Evolutionary conservation across 2,113 vertebrate genomes (phyloP), one percentile per base, ranked within the genome.

Genomic region (Probosciger aterrimus): DNA sequence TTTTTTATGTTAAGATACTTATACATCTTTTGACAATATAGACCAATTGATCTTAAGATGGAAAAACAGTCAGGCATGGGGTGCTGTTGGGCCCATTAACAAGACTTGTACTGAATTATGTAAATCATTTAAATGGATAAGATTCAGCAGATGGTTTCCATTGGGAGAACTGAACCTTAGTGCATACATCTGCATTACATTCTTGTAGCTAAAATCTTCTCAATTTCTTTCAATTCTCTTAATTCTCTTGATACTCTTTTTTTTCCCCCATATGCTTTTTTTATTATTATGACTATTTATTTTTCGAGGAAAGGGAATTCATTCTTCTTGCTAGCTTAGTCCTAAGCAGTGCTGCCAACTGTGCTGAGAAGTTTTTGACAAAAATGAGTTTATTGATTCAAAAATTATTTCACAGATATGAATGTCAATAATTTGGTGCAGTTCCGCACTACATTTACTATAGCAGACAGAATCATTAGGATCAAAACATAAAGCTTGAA

Each of bases 101-200:
- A 88, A 82, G 19, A 28, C 68, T 70, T 73, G 55, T 46, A 59
- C 62, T 64, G 46, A 90, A 89, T 93, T 90, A 68, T 49, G 49
- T 89, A 93, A 95, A 92, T 83, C 24, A 76, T 68, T 86, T 92
- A 88, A 95, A 96, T 50, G 52, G 53, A 92, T 90, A 64, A 93
- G 70, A 60, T 78, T 67, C 43, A 84, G 33, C 79, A 94, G 65
- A 86, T 84, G 77, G 83, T 46, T 95, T 86, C 44, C 71, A 91
- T 7, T 67, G 63, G 57, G 33, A 92, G 50, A 88, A 67, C 64
- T 67, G 57, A 93, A 94, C 47, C n/a, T 71, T 57, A 64, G 27
- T 52, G 67, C 2, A 3, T 80, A 90, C 35, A 75, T 65, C 88
- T 93, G 81, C 63, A 90, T 95, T 89, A 95, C 64, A 76, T 92